phyloP scores from a whole-genome alignment of 1,140 invertebrate genomes.

The Drosophila auraria region DNA sequence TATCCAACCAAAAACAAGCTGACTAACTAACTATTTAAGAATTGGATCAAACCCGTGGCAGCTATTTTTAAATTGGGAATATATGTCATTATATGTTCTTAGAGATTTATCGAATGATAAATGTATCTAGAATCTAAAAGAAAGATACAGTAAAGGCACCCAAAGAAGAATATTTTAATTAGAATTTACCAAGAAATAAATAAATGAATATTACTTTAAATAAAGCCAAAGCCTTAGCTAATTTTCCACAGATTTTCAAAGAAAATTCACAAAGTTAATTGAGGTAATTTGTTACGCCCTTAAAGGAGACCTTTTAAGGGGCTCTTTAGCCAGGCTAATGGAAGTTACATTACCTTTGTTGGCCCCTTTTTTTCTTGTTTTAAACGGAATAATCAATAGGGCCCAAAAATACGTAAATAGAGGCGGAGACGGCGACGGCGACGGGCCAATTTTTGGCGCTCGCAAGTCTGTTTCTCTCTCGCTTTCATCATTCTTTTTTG shows the following conservation, averaged over 20 bases:
- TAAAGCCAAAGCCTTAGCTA: background rate
- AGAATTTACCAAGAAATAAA: background rate
- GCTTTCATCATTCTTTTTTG: background rate
- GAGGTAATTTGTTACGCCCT: no score
- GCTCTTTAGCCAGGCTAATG: background rate
- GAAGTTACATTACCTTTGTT: background rate
- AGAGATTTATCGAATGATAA: background rate
- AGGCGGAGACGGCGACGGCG: no score
- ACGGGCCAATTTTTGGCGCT: slow-evolving; percentile 1
- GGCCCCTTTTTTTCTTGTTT: no score
- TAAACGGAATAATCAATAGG: slow-evolving; percentile 13
- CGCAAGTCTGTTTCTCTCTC: background rate
- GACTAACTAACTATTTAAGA: slow-evolving; percentile 5
- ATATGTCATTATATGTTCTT: slow-evolving; percentile 1
- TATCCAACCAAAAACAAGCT: background rate
- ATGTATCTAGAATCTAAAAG: slow-evolving; percentile 12
- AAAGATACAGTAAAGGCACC: background rate
- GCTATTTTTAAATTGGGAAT: slow-evolving; percentile 1
- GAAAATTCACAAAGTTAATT: no score
- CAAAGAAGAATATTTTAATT: background rate
- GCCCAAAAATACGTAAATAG: slow-evolving; percentile 9
- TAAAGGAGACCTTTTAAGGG: background rate
- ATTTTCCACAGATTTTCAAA: background rate
- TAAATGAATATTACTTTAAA: background rate
- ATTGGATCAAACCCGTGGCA: slow-evolving; percentile 1